Conservation (phyloP, 2,888 invertebrate genomes). For the Pristionchus japonicus region DNA sequence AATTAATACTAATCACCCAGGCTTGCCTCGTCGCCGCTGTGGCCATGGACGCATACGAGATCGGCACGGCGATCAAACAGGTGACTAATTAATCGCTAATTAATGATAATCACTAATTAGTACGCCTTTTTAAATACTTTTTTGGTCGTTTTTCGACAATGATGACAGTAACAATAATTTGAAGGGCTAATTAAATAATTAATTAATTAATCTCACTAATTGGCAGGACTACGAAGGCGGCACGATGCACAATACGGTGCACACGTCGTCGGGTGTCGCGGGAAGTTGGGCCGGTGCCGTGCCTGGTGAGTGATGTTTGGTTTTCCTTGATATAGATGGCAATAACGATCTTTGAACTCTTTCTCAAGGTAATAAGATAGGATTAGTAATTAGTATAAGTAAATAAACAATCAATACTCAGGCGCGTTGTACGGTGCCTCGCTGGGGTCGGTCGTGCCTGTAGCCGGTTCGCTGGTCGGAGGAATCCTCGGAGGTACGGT, state of each 20-base stretch:
- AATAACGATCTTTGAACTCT: no score
- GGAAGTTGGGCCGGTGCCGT: slow-evolving; percentile 9
- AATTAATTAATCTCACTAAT: background rate
- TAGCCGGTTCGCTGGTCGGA: background rate
- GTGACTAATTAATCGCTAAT: background rate
- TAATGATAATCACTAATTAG: background rate
- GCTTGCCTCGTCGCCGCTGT: background rate
- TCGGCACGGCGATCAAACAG: background rate
- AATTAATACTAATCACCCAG: background rate
- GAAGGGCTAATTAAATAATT: no score
- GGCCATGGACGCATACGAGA: background rate
- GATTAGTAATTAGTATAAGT: background rate
- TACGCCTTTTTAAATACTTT: no score
- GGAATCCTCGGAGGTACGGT: slow-evolving; percentile 13
- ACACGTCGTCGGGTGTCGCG: background rate
- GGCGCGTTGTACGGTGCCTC: slow-evolving; percentile 29
- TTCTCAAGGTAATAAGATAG: no score
- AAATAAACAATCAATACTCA: background rate
- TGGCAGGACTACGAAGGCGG: slow-evolving; percentile 21
- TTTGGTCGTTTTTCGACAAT: no score
- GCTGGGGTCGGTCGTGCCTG: background rate
- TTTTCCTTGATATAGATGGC: no score
- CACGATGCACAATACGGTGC: slow-evolving; percentile 37
- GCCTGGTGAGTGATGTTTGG: no score
- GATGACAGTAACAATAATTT: no score